Evolutionary conservation across 2,797 vertebrate species (phyloP).

Genomic region (Pantherophis vulpinus): DNA sequence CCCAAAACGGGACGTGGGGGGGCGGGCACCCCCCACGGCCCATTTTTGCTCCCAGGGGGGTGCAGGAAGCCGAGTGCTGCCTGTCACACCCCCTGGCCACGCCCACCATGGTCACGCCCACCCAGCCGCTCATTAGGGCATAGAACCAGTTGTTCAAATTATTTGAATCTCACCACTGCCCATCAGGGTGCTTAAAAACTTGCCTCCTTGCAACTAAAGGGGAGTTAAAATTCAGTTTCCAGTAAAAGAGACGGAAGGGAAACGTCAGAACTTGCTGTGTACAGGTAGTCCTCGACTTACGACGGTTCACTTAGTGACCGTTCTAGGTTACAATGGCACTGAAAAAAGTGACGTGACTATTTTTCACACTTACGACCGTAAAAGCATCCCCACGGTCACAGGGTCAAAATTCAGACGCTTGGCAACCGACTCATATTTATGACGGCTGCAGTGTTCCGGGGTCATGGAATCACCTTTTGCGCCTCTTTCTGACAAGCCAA

Average conservation of each 20-base stretch:
- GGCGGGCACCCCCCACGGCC: too few relatives aligned
- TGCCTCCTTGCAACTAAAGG: background rate
- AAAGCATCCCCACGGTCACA: background rate
- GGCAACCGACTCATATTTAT: background rate
- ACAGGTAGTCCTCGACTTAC: background rate
- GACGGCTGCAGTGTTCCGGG: background rate
- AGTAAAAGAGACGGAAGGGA: background rate
- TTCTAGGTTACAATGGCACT: background rate
- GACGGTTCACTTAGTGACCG: background rate
- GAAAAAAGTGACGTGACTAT: background rate
- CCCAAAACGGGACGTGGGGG: too few relatives aligned
- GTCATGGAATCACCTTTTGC: background rate
- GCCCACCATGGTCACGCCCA: too few relatives aligned
- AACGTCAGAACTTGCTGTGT: background rate
- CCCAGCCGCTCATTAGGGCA: too few relatives aligned
- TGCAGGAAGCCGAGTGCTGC: too few relatives aligned
- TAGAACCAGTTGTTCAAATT: too few relatives aligned
- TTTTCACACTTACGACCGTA: background rate
- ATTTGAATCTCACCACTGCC: too few relatives aligned
- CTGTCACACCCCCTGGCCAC: too few relatives aligned
- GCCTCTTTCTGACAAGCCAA: too few relatives aligned
- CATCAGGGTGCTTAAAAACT: background rate
- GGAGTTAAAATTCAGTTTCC: background rate
- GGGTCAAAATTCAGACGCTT: background rate
- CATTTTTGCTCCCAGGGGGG: too few relatives aligned